Base-by-base conservation (phyloP, 92 coral and sea anemone genomes). In the Heliopora coerulea region DNA sequence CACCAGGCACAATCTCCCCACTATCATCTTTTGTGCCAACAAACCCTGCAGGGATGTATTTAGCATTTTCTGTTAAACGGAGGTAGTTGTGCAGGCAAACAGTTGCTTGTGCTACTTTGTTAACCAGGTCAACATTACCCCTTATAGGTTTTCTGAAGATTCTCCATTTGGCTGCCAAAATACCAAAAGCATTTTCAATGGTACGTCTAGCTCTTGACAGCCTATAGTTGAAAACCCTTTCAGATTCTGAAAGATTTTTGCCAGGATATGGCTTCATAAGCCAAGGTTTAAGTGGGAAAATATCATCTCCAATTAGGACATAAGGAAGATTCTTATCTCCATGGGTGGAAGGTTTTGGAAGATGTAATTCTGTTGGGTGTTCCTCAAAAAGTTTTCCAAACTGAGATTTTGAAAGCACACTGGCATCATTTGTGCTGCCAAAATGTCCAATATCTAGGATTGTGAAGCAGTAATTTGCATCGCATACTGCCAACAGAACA, bases 381-480 rank as follows among this genome's bases (percentile, higher is more conserved):
- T 37, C 42, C 26, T 81, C 85, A 33, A 81, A 54, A 26, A 75
- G 80, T 31, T 37, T 26, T 33, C 76, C 54, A 3, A 81, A 73
- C 26, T 44, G 18, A 48, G 80, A 80, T 24, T 72, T 72, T 37
- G 61, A 27, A 37, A 63, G 65, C 54, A 62, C 56, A 62, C 74
- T 68, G 11, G 72, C 56, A 70, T 83, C 83, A 83, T 83, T 78
- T 41, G 56, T 70, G 44, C 59, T 69, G n/a, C 83, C 87, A 69
- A 32, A 83, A 18, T 78, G 59, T 20, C 83, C 87, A 6, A 83
- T 59, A 37, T 83, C 83, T 49, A 83, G 79, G 6, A 57, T 52
- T 8, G 80, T 78, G 62, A 83, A 83, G 32, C 68, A 49, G 61
- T 84, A 80, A 17, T 69, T 83, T 21, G 80, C 80, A 62, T 83